These are phyloP conservation scores for Cryptus viduatorius DNA, from an alignment of 2,888 invertebrate species.

Conservation along the genomic window DNA sequence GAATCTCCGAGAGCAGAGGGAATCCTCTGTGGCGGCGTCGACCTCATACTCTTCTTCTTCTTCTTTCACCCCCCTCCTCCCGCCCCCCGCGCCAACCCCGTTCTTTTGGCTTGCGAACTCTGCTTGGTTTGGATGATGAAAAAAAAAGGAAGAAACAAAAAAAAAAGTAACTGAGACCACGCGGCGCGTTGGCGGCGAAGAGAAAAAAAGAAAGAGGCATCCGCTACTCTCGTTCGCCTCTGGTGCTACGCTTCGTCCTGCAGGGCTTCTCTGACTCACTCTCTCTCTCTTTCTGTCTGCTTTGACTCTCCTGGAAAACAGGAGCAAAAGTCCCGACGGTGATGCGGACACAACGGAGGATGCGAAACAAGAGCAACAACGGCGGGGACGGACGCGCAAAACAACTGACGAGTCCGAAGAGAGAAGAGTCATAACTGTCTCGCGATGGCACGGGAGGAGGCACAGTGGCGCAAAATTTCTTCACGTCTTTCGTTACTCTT, in stretches of 20 bases:
- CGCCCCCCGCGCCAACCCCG: neutral
- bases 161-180: slow-evolving; percentile 63
- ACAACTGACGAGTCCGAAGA: slow-evolving; percentile 79
- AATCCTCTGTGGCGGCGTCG: slow-evolving; percentile 63
- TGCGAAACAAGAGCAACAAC: slow-evolving; percentile 74
- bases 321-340: slow-evolving; percentile 72
- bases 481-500: slow-evolving; percentile 64
- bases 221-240: slow-evolving; percentile 59
- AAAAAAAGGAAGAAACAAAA: slow-evolving; percentile 35
- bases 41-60: slow-evolving; percentile 57
- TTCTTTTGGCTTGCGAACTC: slow-evolving; percentile 51
- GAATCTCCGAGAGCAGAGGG: slow-evolving; percentile 35
- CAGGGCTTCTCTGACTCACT: slow-evolving; percentile 63
- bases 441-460: slow-evolving; percentile 61
- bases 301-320: slow-evolving; percentile 72
- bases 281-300: neutral
- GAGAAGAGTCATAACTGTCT: slow-evolving; percentile 83
- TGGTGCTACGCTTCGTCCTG: slow-evolving; percentile 60
- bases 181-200: slow-evolving; percentile 68
- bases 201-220: slow-evolving; percentile 53
- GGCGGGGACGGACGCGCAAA: slow-evolving; percentile 74
- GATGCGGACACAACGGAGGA: slow-evolving; percentile 56
- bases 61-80: slow-evolving; percentile 9
- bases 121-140: slow-evolving; percentile 59
- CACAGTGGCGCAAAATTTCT: slow-evolving; percentile 81